Evolutionary conservation across 2,888 invertebrate species (phyloP), one percentile per base, ranked within the genome.

Genomic region (Scaptomyza cyrtandrae): DNA sequence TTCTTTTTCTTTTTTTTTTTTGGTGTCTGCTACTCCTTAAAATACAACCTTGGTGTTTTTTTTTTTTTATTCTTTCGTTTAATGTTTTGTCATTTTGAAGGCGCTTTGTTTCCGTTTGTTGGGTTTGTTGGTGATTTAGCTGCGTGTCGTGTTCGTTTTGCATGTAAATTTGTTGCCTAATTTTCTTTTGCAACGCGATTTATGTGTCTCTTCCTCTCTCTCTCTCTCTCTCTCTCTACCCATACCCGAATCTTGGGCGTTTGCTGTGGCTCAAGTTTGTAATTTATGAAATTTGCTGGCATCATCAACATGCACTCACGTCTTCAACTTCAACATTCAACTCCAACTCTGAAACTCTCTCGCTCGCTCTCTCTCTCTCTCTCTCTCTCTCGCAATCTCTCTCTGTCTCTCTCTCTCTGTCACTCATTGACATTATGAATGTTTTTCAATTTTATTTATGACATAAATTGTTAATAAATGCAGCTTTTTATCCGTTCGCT

Each of bases 391-490:
- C 19, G n/a, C n/a, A n/a, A n/a, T n/a, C n/a, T 19, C 19, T 19
- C 19, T 19, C 19, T 19, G 1, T 19, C 19, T 19, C 19, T 19
- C 24, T 6, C 49, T 19, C 2, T 9, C 33, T 13, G 35, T 27
- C 24, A 14, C 58, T 44, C 76, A 76, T 78, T 84, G 78, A 80
- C 76, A 78, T 79, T 77, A 85, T 85, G 77, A 82, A 85, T 85
- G 85, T 66, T 82, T 85, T 85, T 82, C 81, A 85, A 82, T 82
- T 85, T 85, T 79, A 79, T 77, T 81, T 86, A 76, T 80, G 86
- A 77, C 81, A 75, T 58, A 86, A 84, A 84, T 84, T 88, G 84
- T 88, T 88, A 83, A 83, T 86, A 88, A 86, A 81, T 88, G 79
- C 85, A 71, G 71, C 49, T 14, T 24, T 53, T 35, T 43, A 14